phyloP scores from a whole-genome alignment of 2,113 vertebrate species.

The Crotophaga sulcirostris region DNA sequence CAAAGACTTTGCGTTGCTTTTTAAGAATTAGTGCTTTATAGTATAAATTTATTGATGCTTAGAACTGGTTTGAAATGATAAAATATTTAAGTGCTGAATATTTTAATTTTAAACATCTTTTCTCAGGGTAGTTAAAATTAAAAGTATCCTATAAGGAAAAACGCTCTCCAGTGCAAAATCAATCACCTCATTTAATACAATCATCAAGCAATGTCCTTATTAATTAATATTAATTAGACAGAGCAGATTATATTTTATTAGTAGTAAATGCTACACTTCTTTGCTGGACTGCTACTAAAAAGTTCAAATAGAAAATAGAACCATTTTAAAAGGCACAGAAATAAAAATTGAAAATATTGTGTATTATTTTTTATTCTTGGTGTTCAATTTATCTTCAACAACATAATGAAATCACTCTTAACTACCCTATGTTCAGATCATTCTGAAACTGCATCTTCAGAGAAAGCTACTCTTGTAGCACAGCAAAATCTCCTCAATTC shows the following conservation, averaged over 20 bases:
- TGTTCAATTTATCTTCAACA: not conserved
- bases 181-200: slow-evolving; percentile 17
- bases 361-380: not conserved
- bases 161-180: slow-evolving; percentile 11
- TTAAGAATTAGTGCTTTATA: slow-evolving; percentile 36
- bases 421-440: not conserved
- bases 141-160: not conserved
- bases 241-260: slow-evolving; percentile 12
- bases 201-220: slow-evolving; percentile 8
- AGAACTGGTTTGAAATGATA: slow-evolving; percentile 34
- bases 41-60: slow-evolving; percentile 24
- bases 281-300: not conserved
- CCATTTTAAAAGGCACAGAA: not conserved
- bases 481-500: not conserved
- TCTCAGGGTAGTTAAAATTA: not conserved
- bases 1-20: not conserved
- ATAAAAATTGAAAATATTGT: not conserved
- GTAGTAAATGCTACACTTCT: not conserved
- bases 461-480: not conserved
- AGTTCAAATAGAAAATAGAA: not conserved
- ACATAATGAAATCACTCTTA: not conserved
- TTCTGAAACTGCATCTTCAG: not conserved
- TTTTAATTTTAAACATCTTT: slow-evolving; percentile 28
- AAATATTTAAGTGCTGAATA: slow-evolving; percentile 18
- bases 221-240: slow-evolving; percentile 25